Percentiles rank a stretch among this genome's conserved stretches.
Evolutionary conservation across 2,888 invertebrate genomes (phyloP).

Genomic region (Antitype chi): DNA sequence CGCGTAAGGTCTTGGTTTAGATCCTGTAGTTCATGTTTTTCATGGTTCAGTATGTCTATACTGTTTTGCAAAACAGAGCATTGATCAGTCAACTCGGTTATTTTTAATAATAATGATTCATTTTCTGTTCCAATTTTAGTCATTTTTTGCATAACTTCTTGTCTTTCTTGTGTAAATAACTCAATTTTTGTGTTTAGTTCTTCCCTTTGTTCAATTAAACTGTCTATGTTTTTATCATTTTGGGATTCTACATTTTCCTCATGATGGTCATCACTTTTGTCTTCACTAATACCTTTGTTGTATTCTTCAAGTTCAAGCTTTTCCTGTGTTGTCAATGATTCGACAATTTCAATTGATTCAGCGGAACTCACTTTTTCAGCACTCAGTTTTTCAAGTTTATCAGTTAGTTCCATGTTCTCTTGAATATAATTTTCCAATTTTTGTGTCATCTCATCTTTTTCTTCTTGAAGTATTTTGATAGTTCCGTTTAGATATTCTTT

Average conservation of each 20-base stretch:
- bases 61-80: constrained; percentile 86
- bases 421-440: constrained; percentile 92
- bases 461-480: constrained; percentile 90
- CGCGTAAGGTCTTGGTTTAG: constrained; percentile 80
- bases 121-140: constrained; percentile 91
- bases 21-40: constrained; percentile 81
- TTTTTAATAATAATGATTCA: constrained; percentile 87
- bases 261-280: constrained; percentile 71
- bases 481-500: constrained; percentile 89
- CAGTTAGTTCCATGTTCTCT: constrained; percentile 94
- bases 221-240: constrained; percentile 89
- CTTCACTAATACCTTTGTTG: constrained; percentile 88
- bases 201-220: constrained; percentile 91
- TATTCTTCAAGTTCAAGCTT: constrained; percentile 93
- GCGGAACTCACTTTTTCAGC: constrained; percentile 94
- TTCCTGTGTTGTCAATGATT: constrained; percentile 93
- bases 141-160: constrained; percentile 93
- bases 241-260: constrained; percentile 74
- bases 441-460: constrained; percentile 91
- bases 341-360: constrained; percentile 94
- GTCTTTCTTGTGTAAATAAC: constrained; percentile 92
- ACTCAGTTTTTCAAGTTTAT: constrained; percentile 93
- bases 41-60: constrained; percentile 85
- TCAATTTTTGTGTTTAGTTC: constrained; percentile 93
- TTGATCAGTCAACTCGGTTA: constrained; percentile 88